Conservation (phyloP, 1,140 invertebrate genomes). For the Teleopsis dalmanni region DNA sequence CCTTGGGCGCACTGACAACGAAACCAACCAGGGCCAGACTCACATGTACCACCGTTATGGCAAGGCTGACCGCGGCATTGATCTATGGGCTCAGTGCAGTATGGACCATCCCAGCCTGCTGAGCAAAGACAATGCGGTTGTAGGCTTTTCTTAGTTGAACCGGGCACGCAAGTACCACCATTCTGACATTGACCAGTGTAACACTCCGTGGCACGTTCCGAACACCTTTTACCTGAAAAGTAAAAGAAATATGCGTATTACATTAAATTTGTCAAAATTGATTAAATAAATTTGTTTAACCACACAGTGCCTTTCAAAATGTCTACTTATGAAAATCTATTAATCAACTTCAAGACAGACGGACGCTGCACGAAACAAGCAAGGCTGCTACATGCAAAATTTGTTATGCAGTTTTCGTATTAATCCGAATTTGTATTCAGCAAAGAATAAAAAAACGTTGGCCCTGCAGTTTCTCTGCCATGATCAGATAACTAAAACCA, state of each 20-base stretch:
- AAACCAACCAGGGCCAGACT: constrained; percentile 73
- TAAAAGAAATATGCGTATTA: background rate
- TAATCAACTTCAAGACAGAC: too few species aligned
- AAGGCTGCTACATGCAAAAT: too few species aligned
- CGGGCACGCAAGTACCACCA: constrained; percentile 61
- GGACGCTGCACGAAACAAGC: too few species aligned
- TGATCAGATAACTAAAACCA: constrained; percentile 44
- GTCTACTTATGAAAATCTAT: too few species aligned
- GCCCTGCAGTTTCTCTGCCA: too few species aligned
- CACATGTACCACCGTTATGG: constrained; percentile 68
- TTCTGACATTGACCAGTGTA: constrained; percentile 55
- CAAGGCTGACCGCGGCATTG: constrained; percentile 51
- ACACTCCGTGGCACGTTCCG: constrained; percentile 37
- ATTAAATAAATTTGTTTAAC: too few species aligned
- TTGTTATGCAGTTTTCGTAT: too few species aligned
- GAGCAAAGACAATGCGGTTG: constrained; percentile 37
- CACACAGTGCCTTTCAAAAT: too few species aligned
- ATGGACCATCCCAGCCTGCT: constrained; percentile 37
- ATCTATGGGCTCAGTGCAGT: constrained; percentile 39
- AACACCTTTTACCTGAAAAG: constrained; percentile 36
- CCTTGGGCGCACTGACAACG: constrained; percentile 71
- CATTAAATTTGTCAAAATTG: too few species aligned
- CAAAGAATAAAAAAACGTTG: too few species aligned
- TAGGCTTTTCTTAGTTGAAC: constrained; percentile 27
- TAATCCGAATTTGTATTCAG: too few species aligned